Base-by-base conservation (phyloP, 2,888 invertebrate genomes). In the Drosophila subsilvestris region DNA sequence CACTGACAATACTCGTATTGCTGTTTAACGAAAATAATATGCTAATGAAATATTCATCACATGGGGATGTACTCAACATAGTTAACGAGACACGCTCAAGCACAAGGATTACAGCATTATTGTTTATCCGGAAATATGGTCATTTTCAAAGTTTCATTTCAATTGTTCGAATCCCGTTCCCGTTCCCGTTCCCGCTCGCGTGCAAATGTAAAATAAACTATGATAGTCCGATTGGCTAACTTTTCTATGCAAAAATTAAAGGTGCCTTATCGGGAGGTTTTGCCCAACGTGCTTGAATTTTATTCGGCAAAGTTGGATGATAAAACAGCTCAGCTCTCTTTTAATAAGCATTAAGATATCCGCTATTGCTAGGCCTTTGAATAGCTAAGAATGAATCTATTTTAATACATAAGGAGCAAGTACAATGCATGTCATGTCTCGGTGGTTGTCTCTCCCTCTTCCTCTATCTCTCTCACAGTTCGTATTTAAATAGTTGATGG, bases 21-120 rank as follows among this genome's bases (percentile, higher is more conserved):
- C 42, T 66, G 66, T 67, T 67, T 67, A 45, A 44, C 27, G 5
- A 67, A 60, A 58, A 57, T 32, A 47, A 59, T 59, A 67, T 67
- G 58, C 43, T 29, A 44, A 47, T 67, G 49, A 20, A 44, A 25
- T n/a, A 45, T 50, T 37, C 42, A 43, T 57, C 44, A 43, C 48
- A 18, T n/a, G 3, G 42, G 6, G 14, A 37, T 48, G 48, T 43
- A 54, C 63, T 6, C 12, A 12, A 63, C 9, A 20, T 20, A n/a
- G 20, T 12, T 32, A 27, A 29, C 59, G 53, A 44, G 20, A 25
- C 14, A 18, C 29, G 17, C 25, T 18, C 3, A 12, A 3, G 14
- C 37, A 2, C 17, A 37, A 9, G 37, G 57, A 51, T 25, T 18
- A 25, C 42, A 10, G 8, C 8, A 5, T 20, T 20, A n/a, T 14